Base-by-base conservation (phyloP, 2,888 invertebrate species). In the Euspilapteryx auroguttella region DNA sequence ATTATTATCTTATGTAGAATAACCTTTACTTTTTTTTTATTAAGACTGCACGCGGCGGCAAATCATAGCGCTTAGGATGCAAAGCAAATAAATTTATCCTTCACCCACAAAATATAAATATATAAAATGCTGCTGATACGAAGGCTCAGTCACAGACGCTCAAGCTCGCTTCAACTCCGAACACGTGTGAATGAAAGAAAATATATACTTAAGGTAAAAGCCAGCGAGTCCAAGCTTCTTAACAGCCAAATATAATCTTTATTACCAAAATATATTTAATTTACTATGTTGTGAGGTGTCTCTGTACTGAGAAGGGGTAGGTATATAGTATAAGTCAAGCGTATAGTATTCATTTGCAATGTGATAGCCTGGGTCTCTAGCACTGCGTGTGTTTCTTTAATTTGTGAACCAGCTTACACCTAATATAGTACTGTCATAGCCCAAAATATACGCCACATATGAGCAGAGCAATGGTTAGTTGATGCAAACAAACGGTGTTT, bases 401-500 rank as follows among this genome's bases (percentile, higher is more conserved):
- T 53, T 55, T 41, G 69, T 32, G 32, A 58, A 59, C 63, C 69
- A 73, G 73, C 73, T 48, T 52, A 50, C 62, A 66, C 53, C 62
- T 52, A 61, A 26, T n/a, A n/a, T n/a, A n/a, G n/a, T n/a, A n/a
- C n/a, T n/a, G n/a, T n/a, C 17, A 4, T 29, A 64, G 65, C 66
- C 47, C 59, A 63, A 31, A 29, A 28, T 32, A 54, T 50, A 41
- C 12, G 17, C 12, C 21, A 44, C 45, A 55, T 45, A 47, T 54
- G 37, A 44, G 39, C 47, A 61, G 61, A 65, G 66, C 66, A 50
- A 53, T 61, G 61, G 71, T 75, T 75, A 75, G 71, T 75, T 57
- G 55, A 65, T 64, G 69, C 71, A 68, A 66, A 62, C 59, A 69
- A 66, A 69, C 55, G 49, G 57, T 61, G 63, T 64, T 49, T 5